Conservation (phyloP, 2,113 vertebrate species). For the Oreamnos americanus region DNA sequence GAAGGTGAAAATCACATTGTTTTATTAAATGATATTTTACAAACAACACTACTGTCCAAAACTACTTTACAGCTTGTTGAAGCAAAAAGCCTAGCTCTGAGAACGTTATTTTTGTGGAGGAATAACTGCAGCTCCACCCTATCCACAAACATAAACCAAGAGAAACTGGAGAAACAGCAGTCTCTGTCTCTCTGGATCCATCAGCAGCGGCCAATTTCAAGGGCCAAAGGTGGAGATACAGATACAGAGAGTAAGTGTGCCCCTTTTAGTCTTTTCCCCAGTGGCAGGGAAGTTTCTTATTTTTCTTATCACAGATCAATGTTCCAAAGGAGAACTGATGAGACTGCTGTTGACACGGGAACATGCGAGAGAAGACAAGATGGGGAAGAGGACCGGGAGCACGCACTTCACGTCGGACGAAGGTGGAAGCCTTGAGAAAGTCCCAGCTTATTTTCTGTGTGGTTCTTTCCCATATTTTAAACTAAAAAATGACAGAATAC, state of each 20-base stretch:
- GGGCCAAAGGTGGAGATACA: not conserved
- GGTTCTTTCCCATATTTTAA: slow-evolving; percentile 9
- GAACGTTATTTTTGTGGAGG: not conserved
- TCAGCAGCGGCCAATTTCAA: not conserved
- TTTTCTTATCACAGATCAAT: not conserved
- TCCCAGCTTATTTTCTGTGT: not conserved
- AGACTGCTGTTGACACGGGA: not conserved
- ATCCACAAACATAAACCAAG: not conserved
- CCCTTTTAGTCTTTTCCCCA: not conserved
- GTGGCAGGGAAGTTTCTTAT: not conserved
- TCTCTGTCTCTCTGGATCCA: not conserved
- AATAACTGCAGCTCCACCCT: not conserved
- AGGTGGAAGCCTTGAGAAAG: not conserved
- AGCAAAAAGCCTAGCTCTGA: not conserved
- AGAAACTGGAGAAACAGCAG: not conserved
- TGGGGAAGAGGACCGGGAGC: not conserved
- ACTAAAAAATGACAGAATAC: not conserved
- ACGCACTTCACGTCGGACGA: not conserved
- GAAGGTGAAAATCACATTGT: not conserved
- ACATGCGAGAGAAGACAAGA: not conserved
- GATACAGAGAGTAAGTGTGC: not conserved
- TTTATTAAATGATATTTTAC: not conserved
- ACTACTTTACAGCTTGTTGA: not conserved
- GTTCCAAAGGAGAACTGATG: not conserved
- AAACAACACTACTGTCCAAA: not conserved